Percentiles rank a stretch among this genome's conserved stretches.
Evolutionary conservation across 92 coral and sea anemone genomes (phyloP).

Genomic region (Umimayanthus kanabou): DNA sequence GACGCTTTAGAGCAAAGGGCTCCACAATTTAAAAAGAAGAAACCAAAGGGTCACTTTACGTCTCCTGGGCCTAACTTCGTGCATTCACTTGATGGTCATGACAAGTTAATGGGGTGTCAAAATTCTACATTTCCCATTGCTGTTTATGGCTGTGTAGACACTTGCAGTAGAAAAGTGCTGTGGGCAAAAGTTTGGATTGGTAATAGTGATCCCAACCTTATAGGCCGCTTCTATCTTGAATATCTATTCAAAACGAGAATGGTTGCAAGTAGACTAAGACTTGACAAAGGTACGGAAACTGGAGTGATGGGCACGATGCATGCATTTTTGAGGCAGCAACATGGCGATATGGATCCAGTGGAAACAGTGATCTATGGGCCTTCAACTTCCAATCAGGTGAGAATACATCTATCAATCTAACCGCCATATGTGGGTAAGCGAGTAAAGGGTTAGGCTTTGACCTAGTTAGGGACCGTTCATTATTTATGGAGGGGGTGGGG

Average conservation of each 20-base stretch:
- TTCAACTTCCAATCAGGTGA: background rate
- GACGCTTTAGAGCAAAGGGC: background rate
- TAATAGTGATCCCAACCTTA: no score
- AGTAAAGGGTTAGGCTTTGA: no score
- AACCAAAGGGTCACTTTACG: conserved; percentile 8
- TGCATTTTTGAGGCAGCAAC: background rate
- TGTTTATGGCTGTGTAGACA: no score
- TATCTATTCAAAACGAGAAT: background rate
- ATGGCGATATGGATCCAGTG: background rate
- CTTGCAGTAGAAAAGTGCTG: no score
- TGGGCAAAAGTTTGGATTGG: no score
- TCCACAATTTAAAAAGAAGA: background rate
- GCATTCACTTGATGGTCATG: background rate
- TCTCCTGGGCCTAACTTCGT: conserved; percentile 1
- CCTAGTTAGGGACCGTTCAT: no score
- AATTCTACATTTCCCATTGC: no score
- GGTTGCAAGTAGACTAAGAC: no score
- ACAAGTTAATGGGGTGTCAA: no score
- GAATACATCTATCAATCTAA: background rate
- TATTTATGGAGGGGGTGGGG: no score
- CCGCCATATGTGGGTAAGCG: no score
- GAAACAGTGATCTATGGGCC: background rate
- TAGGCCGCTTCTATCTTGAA: background rate
- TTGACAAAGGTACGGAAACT: background rate
- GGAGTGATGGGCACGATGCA: background rate